Percentiles rank a stretch among this genome's conserved stretches.
Conservation (phyloP, 2,797 vertebrate species). For the Schizothorax lantsangensis region DNA sequence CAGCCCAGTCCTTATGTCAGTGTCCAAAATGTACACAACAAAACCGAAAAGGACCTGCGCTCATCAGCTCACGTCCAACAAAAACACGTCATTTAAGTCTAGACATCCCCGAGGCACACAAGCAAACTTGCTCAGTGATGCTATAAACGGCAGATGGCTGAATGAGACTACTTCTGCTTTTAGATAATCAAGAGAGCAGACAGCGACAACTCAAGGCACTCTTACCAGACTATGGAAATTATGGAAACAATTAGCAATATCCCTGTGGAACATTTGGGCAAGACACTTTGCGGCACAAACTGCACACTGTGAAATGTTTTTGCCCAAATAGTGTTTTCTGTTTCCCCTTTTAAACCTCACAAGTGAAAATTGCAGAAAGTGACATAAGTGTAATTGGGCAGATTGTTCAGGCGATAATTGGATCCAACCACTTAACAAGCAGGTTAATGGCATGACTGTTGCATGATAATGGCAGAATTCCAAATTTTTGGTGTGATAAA, state of each 20-base stretch:
- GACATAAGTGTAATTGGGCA: conserved; percentile 32
- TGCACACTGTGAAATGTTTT: conserved; percentile 8
- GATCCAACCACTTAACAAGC: conserved; percentile 38
- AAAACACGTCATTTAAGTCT: conserved; percentile 24
- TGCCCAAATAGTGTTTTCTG: conserved; percentile 15
- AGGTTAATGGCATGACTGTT: conserved; percentile 18
- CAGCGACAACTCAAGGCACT: background rate
- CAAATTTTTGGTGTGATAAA: background rate
- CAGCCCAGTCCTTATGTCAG: background rate
- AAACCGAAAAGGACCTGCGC: background rate
- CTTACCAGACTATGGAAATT: conserved; percentile 15
- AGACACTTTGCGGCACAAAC: conserved; percentile 17
- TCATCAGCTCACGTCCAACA: conserved; percentile 6
- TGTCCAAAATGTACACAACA: conserved; percentile 14
- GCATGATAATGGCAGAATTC: background rate
- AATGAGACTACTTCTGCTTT: conserved; percentile 21
- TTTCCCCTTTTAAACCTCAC: conserved; percentile 35
- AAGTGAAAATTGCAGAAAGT: conserved; percentile 27
- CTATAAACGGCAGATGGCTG: conserved; percentile 36
- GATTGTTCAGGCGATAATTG: conserved; percentile 43
- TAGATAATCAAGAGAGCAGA: conserved; percentile 44
- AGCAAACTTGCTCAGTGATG: conserved; percentile 12
- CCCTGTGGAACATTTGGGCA: conserved; percentile 22
- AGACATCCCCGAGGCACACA: conserved; percentile 3
- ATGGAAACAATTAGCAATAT: conserved; percentile 32